Base-by-base conservation (phyloP, 30 jellyfish, hydroid and myxozoan species). In the Haliclystus octoradiatus region DNA sequence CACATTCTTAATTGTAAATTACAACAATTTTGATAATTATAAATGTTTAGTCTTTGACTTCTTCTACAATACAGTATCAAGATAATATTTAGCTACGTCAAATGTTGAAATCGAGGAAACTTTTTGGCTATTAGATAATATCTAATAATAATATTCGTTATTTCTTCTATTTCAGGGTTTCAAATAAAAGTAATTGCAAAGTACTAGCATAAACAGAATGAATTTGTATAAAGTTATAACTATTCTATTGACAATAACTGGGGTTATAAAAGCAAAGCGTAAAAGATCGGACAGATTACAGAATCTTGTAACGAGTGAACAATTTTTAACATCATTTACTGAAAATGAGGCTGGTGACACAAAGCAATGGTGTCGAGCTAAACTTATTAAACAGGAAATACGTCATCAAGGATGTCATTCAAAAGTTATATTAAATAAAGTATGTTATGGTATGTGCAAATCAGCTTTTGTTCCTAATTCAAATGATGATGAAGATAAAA, bases 381-480 rank as follows among this genome's bases (percentile, higher is more conserved):
- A 80, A 46, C 71, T 71, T 65, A 65, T 71, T 85, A 80, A 72
- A 71, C 93, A 80, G 28, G 46, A 68, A 7, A 72, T 80, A 28
- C 53, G 76, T 26, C 93, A 80, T 51, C 93, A 84, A 25, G 93
- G 93, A 5, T 80, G 93, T 40, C 50, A 51, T 25, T 65, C 93
- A 5, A 80, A 80, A 50, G 52, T 78, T 31, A 72, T 80, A 15
- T 47, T 80, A 52, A 80, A 80, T 77, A 80, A 80, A 66, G 66
- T 80, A 81, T 80, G 93, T 53, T 72, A 80, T 67, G 93, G 93
- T 2, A 80, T 80, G 93, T 80, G 93, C 32, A 80, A 80, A 25
- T 80, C 93, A 3, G 93, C 93, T 34, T 80, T 47, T 49, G 77
- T 80, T 1, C 93, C 93, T 1, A 40, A 40, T 19, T 5, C 14